A percentile compares a stretch with the other conserved stretches of the same genome.
Evolutionary conservation across 2,797 vertebrate species (phyloP).

Genomic region (Mergus octosetaceus): DNA sequence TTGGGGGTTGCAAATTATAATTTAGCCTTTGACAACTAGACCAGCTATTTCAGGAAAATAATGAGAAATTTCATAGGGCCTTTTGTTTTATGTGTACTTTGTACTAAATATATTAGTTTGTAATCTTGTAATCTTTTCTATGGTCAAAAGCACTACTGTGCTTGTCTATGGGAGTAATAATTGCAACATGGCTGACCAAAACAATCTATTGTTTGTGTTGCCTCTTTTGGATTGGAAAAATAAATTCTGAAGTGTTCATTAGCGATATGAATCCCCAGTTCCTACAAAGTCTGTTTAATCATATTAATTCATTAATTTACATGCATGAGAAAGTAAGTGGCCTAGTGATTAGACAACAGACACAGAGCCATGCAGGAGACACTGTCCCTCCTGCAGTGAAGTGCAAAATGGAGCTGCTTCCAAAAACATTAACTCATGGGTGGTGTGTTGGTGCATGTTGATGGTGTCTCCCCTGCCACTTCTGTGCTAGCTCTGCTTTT

Average conservation of each 20-base stretch:
- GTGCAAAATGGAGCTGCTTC: background rate
- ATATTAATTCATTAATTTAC: background rate
- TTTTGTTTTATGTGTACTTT: background rate
- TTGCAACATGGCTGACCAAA: background rate
- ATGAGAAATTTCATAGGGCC: background rate
- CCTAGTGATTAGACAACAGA: background rate
- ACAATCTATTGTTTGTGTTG: background rate
- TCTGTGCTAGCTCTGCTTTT: background rate
- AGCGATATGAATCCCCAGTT: background rate
- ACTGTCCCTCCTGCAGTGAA: background rate
- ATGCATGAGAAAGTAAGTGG: background rate
- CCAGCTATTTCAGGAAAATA: background rate
- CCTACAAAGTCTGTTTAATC: background rate
- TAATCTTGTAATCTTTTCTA: background rate
- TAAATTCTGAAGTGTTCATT: background rate
- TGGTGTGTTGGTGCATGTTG: background rate
- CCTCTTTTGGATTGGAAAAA: background rate
- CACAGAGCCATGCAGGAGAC: rapidly evolving
- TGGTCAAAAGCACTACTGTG: background rate
- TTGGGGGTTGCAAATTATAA: background rate
- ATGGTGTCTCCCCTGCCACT: background rate
- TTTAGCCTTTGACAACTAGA: background rate
- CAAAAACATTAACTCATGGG: rapidly evolving
- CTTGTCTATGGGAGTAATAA: background rate
- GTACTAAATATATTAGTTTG: background rate